A percentile compares a stretch with the other conserved stretches of the same genome.
Conservation (phyloP, 2,113 vertebrate species). For the Etheostoma spectabile region DNA sequence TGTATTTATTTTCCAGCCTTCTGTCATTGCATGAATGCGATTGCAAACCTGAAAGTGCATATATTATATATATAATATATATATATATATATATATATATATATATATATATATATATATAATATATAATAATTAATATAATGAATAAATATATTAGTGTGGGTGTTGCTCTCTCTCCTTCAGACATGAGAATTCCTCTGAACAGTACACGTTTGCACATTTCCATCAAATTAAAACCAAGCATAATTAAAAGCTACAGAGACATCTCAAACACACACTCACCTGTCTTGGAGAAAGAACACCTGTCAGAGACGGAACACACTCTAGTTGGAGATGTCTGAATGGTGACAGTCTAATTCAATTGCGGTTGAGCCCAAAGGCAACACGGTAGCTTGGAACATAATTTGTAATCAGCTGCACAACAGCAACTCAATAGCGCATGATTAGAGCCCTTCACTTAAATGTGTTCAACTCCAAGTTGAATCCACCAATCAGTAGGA, state of each 20-base stretch:
- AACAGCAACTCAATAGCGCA: constrained; percentile 71
- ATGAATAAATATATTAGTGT: no score
- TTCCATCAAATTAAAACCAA: constrained; percentile 26
- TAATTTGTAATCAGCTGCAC: constrained; percentile 75
- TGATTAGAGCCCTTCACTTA: constrained; percentile 72
- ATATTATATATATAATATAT: no score
- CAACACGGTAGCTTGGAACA: constrained; percentile 50
- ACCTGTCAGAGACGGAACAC: constrained; percentile 41
- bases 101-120: no score
- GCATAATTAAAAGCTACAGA: constrained; percentile 6
- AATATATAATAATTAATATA: no score
- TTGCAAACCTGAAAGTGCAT: background rate
- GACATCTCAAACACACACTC: constrained; percentile 19
- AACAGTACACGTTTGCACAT: constrained; percentile 7
- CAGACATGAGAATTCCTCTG: constrained; percentile 2
- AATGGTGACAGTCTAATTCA: constrained; percentile 64
- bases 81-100: no score
- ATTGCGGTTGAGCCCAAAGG: constrained; percentile 64
- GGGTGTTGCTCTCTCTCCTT: constrained; percentile 16
- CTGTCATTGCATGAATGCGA: background rate
- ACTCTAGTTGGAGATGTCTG: constrained; percentile 47
- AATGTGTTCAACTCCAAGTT: constrained; percentile 52
- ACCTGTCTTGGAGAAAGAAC: constrained; percentile 36
- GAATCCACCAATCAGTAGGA: constrained; percentile 55
- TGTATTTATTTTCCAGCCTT: background rate